These are phyloP conservation scores for Leptodactylus fuscus DNA, from an alignment of 2,113 vertebrate genomes.

Conservation along the genomic window DNA sequence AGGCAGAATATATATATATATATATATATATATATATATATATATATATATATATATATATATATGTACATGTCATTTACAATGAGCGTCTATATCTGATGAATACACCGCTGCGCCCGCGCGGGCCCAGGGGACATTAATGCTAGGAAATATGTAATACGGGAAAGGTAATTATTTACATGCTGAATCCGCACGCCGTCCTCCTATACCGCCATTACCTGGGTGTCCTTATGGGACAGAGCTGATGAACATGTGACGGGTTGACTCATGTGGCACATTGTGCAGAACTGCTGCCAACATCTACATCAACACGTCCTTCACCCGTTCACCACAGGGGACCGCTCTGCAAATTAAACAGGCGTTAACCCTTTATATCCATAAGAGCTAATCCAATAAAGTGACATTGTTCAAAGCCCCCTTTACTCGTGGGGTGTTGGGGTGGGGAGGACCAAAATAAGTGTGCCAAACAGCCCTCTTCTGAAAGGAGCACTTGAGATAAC, in stretches of 20 bases:
- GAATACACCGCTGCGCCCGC: neutral
- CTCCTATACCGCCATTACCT: neutral
- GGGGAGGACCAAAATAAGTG: too few species aligned
- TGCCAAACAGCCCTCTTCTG: too few species aligned
- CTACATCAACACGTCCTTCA: neutral
- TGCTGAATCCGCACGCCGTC: neutral
- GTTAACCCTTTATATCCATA: neutral
- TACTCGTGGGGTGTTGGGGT: too few species aligned
- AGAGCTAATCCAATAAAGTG: too few species aligned
- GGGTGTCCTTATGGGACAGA: neutral
- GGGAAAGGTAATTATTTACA: conserved; percentile 23
- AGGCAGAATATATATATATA: neutral
- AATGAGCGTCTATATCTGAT: neutral
- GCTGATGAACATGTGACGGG: neutral
- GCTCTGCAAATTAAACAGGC: neutral
- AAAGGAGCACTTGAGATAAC: too few species aligned
- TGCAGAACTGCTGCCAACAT: neutral
- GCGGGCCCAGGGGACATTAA: neutral
- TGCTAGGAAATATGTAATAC: neutral
- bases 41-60: neutral
- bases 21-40: neutral
- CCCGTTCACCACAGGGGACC: neutral
- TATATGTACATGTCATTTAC: conserved; percentile 14
- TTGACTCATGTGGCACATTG: neutral
- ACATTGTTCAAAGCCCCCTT: too few species aligned